Evolutionary conservation across 2,888 invertebrate genomes (phyloP).

Genomic region (Octonoba sinensis): DNA sequence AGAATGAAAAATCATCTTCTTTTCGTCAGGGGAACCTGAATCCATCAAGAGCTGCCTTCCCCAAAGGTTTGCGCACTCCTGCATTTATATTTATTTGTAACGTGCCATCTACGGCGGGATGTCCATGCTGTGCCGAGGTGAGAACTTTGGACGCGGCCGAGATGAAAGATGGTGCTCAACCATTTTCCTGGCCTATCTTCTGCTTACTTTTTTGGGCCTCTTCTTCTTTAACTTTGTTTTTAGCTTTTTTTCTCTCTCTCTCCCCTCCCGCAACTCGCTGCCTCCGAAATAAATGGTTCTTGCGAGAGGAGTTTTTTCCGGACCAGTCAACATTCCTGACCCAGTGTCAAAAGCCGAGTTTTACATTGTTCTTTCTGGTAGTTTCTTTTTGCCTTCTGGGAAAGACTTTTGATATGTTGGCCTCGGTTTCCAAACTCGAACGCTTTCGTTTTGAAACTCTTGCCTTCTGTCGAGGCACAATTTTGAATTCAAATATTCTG

Average conservation of each 20-base stretch:
- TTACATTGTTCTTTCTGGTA: conserved; percentile 62
- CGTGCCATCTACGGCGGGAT: conserved; percentile 59
- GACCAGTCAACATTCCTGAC: conserved; percentile 63
- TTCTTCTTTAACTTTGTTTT: conserved; percentile 22
- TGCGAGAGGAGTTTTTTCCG: conserved; percentile 45
- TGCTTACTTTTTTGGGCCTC: conserved; percentile 26
- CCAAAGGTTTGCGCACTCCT: conserved; percentile 60
- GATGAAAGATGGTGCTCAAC: conserved; percentile 37
- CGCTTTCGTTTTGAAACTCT: conserved; percentile 23
- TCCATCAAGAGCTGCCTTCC: conserved; percentile 60
- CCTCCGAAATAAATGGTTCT: conserved; percentile 61
- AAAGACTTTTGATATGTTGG: conserved; percentile 39
- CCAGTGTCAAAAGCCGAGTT: conserved; percentile 63
- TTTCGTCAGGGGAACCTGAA: conserved; percentile 64
- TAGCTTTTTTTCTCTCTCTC: not conserved
- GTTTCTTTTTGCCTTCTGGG: conserved; percentile 57
- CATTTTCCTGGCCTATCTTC: conserved; percentile 51
- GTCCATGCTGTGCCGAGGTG: conserved; percentile 44
- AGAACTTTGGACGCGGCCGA: conserved; percentile 52
- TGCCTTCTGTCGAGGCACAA: not conserved
- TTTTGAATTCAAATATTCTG: conserved; percentile 60
- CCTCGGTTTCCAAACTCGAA: conserved; percentile 55
- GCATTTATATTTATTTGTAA: conserved; percentile 65
- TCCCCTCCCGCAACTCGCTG: conserved; percentile 20
- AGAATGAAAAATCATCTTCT: conserved; percentile 64